Percentiles rank a stretch among this genome's conserved stretches.
Conservation (phyloP, 2,113 vertebrate genomes). For the Symphodus melops region DNA sequence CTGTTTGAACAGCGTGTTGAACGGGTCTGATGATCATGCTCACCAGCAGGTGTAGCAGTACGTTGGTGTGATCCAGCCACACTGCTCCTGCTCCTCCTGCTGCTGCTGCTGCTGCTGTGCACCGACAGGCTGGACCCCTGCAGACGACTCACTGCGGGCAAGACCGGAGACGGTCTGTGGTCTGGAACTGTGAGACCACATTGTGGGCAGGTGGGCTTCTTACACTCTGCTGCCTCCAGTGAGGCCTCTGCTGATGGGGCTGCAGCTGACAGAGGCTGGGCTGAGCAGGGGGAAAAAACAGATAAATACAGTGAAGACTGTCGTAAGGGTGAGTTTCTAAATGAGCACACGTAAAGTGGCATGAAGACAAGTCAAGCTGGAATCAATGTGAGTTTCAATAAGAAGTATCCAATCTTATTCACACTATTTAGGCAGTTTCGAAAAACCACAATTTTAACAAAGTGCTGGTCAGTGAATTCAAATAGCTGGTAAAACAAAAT, state of each 20-base stretch:
- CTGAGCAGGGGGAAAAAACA: conserved; percentile 18
- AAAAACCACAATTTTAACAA: no score
- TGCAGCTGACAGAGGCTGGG: conserved; percentile 55
- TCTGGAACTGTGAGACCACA: conserved; percentile 43
- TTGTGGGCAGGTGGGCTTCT: conserved; percentile 25
- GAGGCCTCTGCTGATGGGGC: conserved; percentile 2
- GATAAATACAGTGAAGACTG: not conserved
- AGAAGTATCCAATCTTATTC: no score
- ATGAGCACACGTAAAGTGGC: no score
- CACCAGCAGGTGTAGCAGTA: conserved; percentile 52
- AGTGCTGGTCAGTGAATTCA: no score
- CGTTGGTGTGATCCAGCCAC: conserved; percentile 14
- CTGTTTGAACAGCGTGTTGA: not conserved
- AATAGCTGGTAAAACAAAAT: no score
- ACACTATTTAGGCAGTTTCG: no score
- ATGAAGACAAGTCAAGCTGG: no score
- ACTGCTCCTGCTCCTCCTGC: conserved; percentile 1
- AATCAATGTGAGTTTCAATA: no score
- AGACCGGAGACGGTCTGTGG: not conserved
- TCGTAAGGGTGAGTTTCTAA: not conserved
- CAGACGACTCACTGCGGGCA: not conserved
- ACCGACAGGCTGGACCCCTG: conserved; percentile 21
- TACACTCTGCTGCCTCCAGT: not conserved
- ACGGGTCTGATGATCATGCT: not conserved
- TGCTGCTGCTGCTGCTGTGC: conserved; percentile 28